phyloP scores from a whole-genome alignment of 2,797 vertebrate species.

The Myotis myotis region DNA sequence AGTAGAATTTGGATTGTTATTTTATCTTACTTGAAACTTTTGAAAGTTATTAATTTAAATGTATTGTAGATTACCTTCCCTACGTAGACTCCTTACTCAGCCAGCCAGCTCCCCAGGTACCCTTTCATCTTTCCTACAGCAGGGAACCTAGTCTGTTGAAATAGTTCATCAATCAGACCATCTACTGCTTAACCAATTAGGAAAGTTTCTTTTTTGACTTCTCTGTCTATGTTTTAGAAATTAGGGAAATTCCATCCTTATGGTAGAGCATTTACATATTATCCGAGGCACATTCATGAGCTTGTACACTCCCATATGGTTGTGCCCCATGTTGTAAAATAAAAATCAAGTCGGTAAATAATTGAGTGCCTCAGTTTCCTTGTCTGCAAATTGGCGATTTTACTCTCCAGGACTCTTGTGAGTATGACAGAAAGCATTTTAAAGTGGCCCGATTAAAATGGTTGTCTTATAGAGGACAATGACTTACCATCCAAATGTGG shows the following conservation, averaged over 20 bases:
- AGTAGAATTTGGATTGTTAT: background rate
- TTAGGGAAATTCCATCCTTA: background rate
- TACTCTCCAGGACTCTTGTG: background rate
- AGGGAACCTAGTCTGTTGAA: background rate
- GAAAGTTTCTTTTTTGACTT: slow-evolving; percentile 32
- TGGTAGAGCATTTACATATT: background rate
- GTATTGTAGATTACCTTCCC: background rate
- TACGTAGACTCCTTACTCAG: background rate
- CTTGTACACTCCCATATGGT: background rate
- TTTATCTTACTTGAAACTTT: slow-evolving; percentile 17
- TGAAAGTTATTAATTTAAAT: background rate
- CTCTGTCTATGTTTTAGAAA: background rate
- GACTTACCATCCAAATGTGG: background rate
- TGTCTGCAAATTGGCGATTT: background rate
- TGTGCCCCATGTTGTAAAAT: background rate
- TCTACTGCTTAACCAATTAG: background rate
- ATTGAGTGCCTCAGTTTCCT: background rate
- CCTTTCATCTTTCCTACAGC: background rate
- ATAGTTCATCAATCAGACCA: background rate
- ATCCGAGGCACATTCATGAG: background rate
- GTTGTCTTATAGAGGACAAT: background rate
- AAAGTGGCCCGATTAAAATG: background rate
- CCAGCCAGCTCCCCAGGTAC: background rate
- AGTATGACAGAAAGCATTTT: background rate
- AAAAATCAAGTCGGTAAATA: background rate